These are phyloP conservation scores for Lochmaea crataegi DNA, from an alignment of 2,888 invertebrate genomes.

Conservation along the genomic window DNA sequence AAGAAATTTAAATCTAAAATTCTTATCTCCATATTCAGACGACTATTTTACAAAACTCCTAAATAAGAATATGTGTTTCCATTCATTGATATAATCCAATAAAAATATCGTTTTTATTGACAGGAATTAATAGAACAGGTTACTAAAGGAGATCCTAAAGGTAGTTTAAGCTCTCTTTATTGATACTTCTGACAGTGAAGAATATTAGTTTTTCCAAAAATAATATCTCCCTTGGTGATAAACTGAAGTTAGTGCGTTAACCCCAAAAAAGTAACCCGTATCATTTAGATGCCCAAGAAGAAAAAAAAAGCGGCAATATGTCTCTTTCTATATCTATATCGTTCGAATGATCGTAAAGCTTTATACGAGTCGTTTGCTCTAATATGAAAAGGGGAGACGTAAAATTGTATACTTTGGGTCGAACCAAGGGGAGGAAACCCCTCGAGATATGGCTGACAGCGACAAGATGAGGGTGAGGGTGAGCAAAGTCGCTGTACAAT, in stretches of 20 bases:
- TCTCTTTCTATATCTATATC: constrained; percentile 50
- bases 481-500: constrained; percentile 30
- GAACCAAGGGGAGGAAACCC: constrained; percentile 22
- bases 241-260: constrained; percentile 9
- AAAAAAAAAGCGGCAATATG: constrained; percentile 46
- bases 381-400: constrained; percentile 45
- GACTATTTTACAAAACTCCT: no score
- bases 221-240: constrained; percentile 5
- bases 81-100: not conserved
- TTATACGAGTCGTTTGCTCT: constrained; percentile 52
- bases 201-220: not conserved
- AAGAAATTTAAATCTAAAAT: no score
- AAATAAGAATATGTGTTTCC: not conserved
- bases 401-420: constrained; percentile 39
- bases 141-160: not conserved
- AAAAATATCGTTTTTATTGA: not conserved
- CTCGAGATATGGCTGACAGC: constrained; percentile 35
- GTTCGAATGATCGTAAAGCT: constrained; percentile 51
- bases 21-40: no score
- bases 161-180: not conserved
- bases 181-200: not conserved
- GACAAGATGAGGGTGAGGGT: constrained; percentile 29
- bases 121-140: no score
- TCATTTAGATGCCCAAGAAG: constrained; percentile 11
- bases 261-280: constrained; percentile 2